Conservation (phyloP, 2,797 vertebrate genomes). For the Scolopax bukidnonensis region DNA sequence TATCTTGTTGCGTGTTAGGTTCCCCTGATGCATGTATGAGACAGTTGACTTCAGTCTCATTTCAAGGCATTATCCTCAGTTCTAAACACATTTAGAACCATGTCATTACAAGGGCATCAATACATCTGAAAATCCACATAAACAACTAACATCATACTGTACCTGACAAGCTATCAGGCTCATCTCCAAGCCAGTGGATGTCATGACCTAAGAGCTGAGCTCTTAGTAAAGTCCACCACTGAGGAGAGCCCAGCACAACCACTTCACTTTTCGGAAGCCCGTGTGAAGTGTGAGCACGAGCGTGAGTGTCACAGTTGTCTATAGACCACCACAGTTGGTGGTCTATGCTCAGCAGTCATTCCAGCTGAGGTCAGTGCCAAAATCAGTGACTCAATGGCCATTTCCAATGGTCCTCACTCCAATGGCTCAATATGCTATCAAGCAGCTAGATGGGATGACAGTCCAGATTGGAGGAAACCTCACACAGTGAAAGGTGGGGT, state of each 20-base stretch:
- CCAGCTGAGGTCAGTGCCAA: not conserved
- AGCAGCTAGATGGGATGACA: not conserved
- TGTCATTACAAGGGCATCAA: not conserved
- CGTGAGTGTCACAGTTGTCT: fast-evolving
- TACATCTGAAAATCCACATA: not conserved
- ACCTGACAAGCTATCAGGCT: not conserved
- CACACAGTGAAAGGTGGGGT: not conserved
- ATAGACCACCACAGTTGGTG: not conserved
- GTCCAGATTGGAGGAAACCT: not conserved
- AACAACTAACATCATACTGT: not conserved
- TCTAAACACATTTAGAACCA: not conserved
- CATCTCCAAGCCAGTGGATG: not conserved
- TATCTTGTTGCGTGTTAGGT: not conserved
- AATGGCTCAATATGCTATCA: not conserved
- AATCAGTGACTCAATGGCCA: not conserved
- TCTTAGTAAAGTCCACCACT: not conserved
- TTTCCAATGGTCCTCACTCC: not conserved
- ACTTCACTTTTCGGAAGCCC: not conserved
- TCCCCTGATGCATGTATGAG: not conserved
- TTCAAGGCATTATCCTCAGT: not conserved
- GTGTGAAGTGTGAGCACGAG: fast-evolving
- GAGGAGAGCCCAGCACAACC: fast-evolving
- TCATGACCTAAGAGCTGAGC: not conserved
- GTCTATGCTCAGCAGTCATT: not conserved
- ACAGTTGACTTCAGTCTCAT: not conserved